Conservation (phyloP, 2,797 vertebrate species). For the Clamator glandarius region DNA sequence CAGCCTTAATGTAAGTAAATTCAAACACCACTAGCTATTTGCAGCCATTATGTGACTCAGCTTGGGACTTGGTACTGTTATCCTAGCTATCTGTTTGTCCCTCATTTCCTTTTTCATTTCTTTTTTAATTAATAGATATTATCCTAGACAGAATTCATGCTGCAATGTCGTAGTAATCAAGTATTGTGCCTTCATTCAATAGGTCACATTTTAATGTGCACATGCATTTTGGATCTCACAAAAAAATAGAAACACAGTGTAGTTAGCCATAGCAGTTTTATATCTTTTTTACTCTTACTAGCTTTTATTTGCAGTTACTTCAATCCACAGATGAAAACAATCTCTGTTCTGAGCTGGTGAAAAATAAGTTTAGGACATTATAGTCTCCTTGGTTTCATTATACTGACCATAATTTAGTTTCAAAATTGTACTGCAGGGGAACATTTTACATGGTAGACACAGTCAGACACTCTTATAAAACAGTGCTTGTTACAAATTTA, state of each 20-base stretch:
- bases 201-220: not conserved
- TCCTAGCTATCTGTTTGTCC: not conserved
- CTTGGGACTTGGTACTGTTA: not conserved
- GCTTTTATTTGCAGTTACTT: not conserved
- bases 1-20: not conserved
- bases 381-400: not conserved
- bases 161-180: not conserved
- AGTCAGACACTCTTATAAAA: not conserved
- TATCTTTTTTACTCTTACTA: not conserved
- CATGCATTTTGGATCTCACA: not conserved
- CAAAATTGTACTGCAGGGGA: not conserved
- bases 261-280: not conserved
- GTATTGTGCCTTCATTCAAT: not conserved
- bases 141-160: not conserved
- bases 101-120: not conserved
- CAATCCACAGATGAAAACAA: not conserved
- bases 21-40: not conserved
- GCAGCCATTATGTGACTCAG: not conserved
- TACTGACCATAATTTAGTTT: not conserved
- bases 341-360: not conserved
- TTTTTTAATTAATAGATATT: not conserved
- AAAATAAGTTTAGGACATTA: not conserved
- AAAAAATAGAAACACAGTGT: not conserved
- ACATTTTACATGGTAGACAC: not conserved
- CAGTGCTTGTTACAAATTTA: not conserved